Base-by-base conservation (phyloP, 2,113 vertebrate species). In the Chamaetylas fuelleborni region DNA sequence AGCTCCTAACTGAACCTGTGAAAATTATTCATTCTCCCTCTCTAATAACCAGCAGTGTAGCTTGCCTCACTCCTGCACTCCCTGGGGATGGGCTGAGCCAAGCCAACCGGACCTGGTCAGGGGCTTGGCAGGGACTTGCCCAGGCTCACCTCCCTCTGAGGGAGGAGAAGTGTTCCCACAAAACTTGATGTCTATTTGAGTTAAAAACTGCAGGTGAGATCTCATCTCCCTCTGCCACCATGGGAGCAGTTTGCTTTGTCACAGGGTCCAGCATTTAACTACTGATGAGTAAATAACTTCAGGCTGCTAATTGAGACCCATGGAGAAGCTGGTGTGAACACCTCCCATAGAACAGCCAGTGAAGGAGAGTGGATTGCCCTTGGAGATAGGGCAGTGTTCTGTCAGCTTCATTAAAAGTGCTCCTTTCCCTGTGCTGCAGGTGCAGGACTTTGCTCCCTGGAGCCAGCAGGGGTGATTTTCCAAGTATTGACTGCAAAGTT, bases 21-120 rank as follows among this genome's bases (percentile, higher is more conserved):
- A 64, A 73, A 88, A 96, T 93, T 77, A 80, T 71, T 88, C 60
- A 62, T 86, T 92, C 60, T 66, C 28, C 38, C 57, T n/a, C 47
- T 77, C 76, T 51, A 81, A 88, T 20, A 81, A 78, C 31, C 42
- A 56, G 50, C 2, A 5, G 57, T 45, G 66, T n/a, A 42, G 33
- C 73, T 67, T 64, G 25, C 36, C 70, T 72, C 3, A 7, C 36
- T 60, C 64, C 57, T 70, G 57, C 0, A 0, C 31, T 92, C 83
- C 61, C 72, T 2, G 1, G 71, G 40, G 71, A 40, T 6, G 38
- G 71, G 50, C 71, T 11, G 14, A 51, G 22, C 9, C 11, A 89
- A 88, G 42, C 31, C 72, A 42, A 17, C 0, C 0, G 29, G 33
- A 38, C 47, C 79, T 25, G 66, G 48, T 22, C 82, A 86, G 79